Conservation (phyloP, 2,888 invertebrate genomes). For the Stomorhina lunata region DNA sequence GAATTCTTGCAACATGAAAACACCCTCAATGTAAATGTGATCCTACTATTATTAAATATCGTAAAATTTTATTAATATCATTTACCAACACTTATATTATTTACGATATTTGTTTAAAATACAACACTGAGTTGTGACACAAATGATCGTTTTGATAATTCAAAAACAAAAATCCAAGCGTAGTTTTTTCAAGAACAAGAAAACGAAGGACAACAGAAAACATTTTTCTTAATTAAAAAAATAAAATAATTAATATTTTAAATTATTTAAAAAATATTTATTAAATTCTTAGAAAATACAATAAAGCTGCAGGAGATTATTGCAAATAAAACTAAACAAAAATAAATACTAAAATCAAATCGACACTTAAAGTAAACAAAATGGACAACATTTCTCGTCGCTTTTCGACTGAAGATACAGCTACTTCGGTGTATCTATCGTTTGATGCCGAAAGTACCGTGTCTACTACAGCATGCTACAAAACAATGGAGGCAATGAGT, state of each 20-base stretch:
- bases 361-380: constrained; percentile 4
- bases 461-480: constrained; percentile 67
- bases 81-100: constrained; percentile 5
- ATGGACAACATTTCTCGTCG: constrained; percentile 55
- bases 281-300: not conserved
- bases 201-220: not conserved
- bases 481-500: constrained; percentile 67
- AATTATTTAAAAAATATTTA: not conserved
- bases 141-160: constrained; percentile 30
- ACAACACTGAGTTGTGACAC: constrained; percentile 26
- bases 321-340: not conserved
- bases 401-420: constrained; percentile 48
- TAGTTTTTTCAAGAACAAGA: constrained; percentile 16
- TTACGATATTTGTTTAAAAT: constrained; percentile 13
- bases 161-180: constrained; percentile 50
- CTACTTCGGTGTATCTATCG: constrained; percentile 73
- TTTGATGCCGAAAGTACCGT: constrained; percentile 75
- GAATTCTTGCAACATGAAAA: too few relatives aligned
- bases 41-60: too few relatives aligned
- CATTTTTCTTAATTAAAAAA: not conserved
- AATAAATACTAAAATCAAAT: not conserved
- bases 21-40: too few relatives aligned
- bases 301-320: not conserved
- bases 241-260: not conserved
- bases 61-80: not conserved